Evolutionary conservation across 1,140 invertebrate species (phyloP).

Genomic region (Drosophila melanica): DNA sequence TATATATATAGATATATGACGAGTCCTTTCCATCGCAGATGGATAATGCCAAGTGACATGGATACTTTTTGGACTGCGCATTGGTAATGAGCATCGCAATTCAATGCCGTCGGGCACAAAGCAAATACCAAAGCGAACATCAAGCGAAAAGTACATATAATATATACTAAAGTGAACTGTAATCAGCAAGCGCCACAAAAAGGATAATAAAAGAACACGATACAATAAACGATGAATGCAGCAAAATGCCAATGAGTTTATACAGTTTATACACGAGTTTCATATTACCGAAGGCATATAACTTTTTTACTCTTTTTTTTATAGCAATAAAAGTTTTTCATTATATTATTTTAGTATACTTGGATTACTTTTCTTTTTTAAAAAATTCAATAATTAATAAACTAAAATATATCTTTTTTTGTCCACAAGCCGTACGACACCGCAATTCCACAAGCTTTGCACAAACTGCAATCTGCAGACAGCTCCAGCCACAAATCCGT

Average conservation of each 20-base stretch:
- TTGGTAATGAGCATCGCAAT: slow-evolving; percentile 43
- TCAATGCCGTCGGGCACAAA: slow-evolving; percentile 11
- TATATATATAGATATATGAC: slow-evolving; percentile 12
- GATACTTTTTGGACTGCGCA: slow-evolving; percentile 44
- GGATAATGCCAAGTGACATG: slow-evolving; percentile 54
- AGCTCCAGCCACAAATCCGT: slow-evolving; percentile 65
- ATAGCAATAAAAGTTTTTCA: too few species aligned
- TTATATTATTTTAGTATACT: too few species aligned
- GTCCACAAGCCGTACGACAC: slow-evolving; percentile 1
- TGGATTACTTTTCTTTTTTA: too few species aligned
- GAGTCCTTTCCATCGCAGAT: slow-evolving; percentile 8
- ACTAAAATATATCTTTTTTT: too few species aligned
- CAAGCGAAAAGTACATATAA: slow-evolving; percentile 10
- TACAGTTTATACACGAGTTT: neutral
- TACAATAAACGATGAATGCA: slow-evolving; percentile 10
- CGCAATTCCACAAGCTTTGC: slow-evolving; percentile 14
- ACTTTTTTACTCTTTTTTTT: neutral
- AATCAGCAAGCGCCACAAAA: slow-evolving; percentile 37
- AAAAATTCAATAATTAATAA: too few species aligned
- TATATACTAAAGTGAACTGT: slow-evolving; percentile 18
- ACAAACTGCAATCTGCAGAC: slow-evolving; percentile 55
- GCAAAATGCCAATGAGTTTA: slow-evolving; percentile 6
- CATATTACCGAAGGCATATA: neutral
- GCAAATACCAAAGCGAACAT: slow-evolving; percentile 24
- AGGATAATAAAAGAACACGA: slow-evolving; percentile 18